These are phyloP conservation scores for Parazoanthus darwini DNA, from an alignment of 92 coral and sea anemone genomes.

Conservation along the genomic window DNA sequence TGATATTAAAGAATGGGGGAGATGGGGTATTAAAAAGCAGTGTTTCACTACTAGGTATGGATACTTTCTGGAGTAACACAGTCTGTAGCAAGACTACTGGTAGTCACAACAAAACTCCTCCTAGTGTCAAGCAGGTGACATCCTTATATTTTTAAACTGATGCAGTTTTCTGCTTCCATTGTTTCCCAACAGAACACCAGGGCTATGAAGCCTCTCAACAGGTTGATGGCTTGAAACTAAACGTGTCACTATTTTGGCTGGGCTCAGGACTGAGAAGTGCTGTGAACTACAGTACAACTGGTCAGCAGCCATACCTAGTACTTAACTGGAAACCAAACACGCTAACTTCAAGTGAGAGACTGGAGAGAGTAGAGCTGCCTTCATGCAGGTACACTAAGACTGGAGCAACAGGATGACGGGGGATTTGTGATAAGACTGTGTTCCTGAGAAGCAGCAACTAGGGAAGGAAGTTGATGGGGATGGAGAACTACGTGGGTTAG, in stretches of 20 bases:
- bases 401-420: neutral
- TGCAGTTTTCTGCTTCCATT: too few species aligned
- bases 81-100: too few species aligned
- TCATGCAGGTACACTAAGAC: constrained; percentile 64
- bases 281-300: constrained; percentile 23
- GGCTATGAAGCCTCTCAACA: constrained; percentile 58
- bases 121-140: too few species aligned
- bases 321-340: constrained; percentile 85
- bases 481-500: neutral
- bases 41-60: too few species aligned
- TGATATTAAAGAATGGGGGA: too few species aligned
- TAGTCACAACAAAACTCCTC: too few species aligned
- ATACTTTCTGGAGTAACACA: too few species aligned
- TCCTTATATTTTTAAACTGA: too few species aligned
- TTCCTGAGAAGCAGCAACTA: neutral
- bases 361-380: constrained; percentile 68
- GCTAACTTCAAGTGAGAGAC: constrained; percentile 48
- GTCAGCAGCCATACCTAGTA: constrained; percentile 56
- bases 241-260: constrained; percentile 68
- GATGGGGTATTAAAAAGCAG: too few species aligned
- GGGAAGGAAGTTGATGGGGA: neutral
- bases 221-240: constrained; percentile 56
- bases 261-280: constrained; percentile 59
- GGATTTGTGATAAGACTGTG: neutral
- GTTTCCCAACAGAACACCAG: constrained; percentile 42